Base-by-base conservation (phyloP, 2,888 invertebrate species). In the Pandemis corylana region DNA sequence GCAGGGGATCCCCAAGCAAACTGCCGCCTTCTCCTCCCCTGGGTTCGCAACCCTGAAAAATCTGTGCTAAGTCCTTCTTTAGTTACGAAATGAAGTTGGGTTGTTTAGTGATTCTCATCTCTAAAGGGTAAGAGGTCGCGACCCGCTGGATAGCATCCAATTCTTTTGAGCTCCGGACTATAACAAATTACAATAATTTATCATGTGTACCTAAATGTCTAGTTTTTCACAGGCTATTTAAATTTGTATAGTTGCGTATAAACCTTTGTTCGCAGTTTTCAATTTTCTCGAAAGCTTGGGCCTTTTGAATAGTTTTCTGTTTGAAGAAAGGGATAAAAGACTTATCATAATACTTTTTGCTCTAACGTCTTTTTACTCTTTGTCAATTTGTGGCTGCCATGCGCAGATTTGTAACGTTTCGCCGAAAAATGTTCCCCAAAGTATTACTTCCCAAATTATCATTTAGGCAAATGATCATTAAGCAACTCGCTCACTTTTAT, bases 121-220 rank as follows among this genome's bases (percentile, higher is more conserved):
- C 53, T 7, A 46, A 64, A 64, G 64, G n/a, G 64, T 36, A 12
- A 64, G 28, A 20, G 64, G 64, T 63, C 42, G 63, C 5, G 63
- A 44, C 44, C 46, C 20, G 6, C 7, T 46, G 46, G 15, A 46
- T 46, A 20, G 44, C 12, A 12, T 12, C 64, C 64, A 64, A 46
- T 64, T 64, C 20, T 46, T 12, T 28, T 44, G 12, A 46, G 15
- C 44, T 44, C 20, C 41, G 15, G 10, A 64, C 44, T 44, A 20
- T 12, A 9, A 64, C 10, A 46, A 44, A 20, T 12, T n/a, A 64
- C 10, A 46, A 44, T 64, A 36, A 6, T 20, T 28, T 46, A 64
- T 46, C 20, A 10, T 7, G 15, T 20, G 13, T 20, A 64, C n/a
- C 20, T 9, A 20, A 15, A 9, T 20, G 15, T 7, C 9, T 56